Base-by-base conservation (phyloP, 2,888 invertebrate genomes). In the Neoitamus cyanurus region DNA sequence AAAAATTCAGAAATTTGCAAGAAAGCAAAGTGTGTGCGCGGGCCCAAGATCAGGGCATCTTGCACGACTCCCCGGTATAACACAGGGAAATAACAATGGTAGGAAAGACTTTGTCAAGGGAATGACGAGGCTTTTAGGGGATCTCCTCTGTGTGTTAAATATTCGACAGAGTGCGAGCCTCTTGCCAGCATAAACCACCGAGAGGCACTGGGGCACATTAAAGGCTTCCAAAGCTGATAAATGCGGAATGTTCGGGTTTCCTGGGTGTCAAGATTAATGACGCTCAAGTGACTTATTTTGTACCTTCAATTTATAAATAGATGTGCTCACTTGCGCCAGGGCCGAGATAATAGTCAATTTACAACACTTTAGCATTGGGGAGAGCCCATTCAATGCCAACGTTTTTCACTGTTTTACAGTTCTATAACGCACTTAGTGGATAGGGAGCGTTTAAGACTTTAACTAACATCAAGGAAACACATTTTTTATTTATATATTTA, bases 1-100 rank as follows among this genome's bases (percentile, higher is more conserved):
- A 25, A 75, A 75, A 75, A 75, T 75, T 75, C 42, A 31, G 37
- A 75, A 75, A 58, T 58, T 75, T 75, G 75, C 36, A 25, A 36
- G 20, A 25, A 75, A 37, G 11, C 30, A 9, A 20, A 34, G 4
- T 25, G 36, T 20, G 1, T 6, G 58, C 11, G n/a, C 6, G 37
- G n/a, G 5, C 11, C 36, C 1, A 15, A 25, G 25, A 58, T 25
- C 58, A 25, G 25, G 9, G 9, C 58, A n/a, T n/a, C n/a, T n/a
- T n/a, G n/a, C n/a, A n/a, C n/a, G n/a, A n/a, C 58, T 20, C 20
- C 20, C 9, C 37, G 75, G 6, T 20, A 25, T 58, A 25, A 58
- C 25, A 25, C 25, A 75, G 20, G 15, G 15, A 75, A 34, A 75
- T 25, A 37, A 37, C 34, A 25, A 75, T 34, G 34, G n/a, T 20